A percentile compares a stretch with the other conserved stretches of the same genome.
Evolutionary conservation across 1,140 invertebrate species (phyloP).

Genomic region (Maniola jurtina): DNA sequence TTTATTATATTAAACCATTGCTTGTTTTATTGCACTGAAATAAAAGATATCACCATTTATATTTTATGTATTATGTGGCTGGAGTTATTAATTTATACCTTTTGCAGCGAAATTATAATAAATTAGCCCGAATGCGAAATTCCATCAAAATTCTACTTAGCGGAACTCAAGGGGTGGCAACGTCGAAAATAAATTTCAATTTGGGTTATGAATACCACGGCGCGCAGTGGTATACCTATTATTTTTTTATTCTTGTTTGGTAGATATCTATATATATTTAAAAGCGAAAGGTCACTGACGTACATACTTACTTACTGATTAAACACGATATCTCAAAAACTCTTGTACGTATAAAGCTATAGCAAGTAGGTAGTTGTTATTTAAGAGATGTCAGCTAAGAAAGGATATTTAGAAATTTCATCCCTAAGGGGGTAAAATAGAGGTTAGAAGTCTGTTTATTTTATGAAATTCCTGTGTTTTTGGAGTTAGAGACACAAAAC

Average conservation of each 20-base stretch:
- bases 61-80: not conserved
- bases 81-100: conserved; percentile 26
- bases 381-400: too few species aligned
- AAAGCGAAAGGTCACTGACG: too few species aligned
- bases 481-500: too few species aligned
- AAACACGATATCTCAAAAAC: too few species aligned
- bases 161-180: conserved; percentile 61
- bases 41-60: not conserved
- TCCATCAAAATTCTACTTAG: conserved; percentile 63
- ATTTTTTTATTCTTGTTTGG: conserved; percentile 18
- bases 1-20: not conserved
- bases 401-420: too few species aligned
- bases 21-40: not conserved
- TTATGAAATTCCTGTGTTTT: too few species aligned
- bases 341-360: too few species aligned
- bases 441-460: too few species aligned
- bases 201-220: conserved; percentile 47
- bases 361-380: too few species aligned
- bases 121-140: conserved; percentile 58
- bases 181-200: conserved; percentile 67
- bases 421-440: too few species aligned
- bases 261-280: not conserved
- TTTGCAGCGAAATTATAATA: conserved; percentile 34
- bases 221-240: conserved; percentile 22
- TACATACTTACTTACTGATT: too few species aligned